Evolutionary conservation across 1,140 invertebrate genomes (phyloP).

Genomic region (Micrasema minimum): DNA sequence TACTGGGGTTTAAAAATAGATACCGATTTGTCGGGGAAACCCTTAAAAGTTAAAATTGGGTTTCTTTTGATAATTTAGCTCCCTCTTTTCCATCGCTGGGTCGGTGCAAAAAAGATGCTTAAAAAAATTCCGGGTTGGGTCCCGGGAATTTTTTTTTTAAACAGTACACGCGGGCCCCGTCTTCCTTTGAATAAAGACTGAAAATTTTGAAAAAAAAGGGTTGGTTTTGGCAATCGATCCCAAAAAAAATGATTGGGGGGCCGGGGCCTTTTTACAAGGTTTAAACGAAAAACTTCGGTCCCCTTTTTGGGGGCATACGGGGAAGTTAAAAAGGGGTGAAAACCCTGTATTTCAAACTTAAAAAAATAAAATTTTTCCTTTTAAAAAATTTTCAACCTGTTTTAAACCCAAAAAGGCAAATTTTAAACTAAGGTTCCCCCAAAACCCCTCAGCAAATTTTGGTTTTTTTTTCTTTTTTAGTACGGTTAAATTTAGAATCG

Average conservation of each 20-base stretch:
- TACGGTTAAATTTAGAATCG: no score
- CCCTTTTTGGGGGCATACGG: slow-evolving; percentile 19
- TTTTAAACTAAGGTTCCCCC: no score
- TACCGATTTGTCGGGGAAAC: slow-evolving; percentile 7
- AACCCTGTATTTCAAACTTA: neutral
- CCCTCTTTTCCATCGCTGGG: neutral
- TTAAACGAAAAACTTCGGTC: slow-evolving; percentile 39
- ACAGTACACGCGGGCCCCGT: slow-evolving; percentile 14
- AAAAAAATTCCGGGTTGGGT: neutral
- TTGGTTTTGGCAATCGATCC: slow-evolving; percentile 26
- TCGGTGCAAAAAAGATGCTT: slow-evolving; percentile 14
- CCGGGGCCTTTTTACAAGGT: slow-evolving; percentile 34
- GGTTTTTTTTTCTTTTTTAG: no score
- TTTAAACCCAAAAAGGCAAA: no score
- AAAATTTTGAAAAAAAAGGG: slow-evolving; percentile 27
- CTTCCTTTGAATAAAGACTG: slow-evolving; percentile 19
- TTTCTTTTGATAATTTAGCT: neutral
- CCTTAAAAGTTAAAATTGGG: slow-evolving; percentile 12
- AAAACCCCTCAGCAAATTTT: no score
- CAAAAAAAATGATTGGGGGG: slow-evolving; percentile 30
- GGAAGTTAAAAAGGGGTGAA: neutral
- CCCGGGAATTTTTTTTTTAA: slow-evolving; percentile 30
- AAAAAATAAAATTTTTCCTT: no score
- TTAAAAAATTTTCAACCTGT: no score
- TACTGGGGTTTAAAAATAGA: neutral